Evolutionary conservation across 2,113 vertebrate genomes (phyloP).

Genomic region (Bos javanicus): DNA sequence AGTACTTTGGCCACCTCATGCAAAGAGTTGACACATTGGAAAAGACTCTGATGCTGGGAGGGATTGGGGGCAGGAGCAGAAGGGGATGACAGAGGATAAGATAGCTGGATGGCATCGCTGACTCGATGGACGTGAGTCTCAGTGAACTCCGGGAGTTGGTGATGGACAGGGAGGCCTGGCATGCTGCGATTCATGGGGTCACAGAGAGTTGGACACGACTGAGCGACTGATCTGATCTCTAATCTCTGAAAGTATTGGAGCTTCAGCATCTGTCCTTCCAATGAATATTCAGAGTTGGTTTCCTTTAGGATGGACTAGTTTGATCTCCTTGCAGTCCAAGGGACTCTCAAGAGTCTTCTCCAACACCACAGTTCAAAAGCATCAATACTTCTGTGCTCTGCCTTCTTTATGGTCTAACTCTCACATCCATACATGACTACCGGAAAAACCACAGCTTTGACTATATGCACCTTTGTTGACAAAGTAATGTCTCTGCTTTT

Average conservation of each 20-base stretch:
- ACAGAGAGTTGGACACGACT: no score
- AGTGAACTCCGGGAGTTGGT: no score
- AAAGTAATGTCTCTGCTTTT: not conserved
- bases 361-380: not conserved
- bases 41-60: no score
- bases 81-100: no score
- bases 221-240: no score
- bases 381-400: not conserved
- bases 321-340: not conserved
- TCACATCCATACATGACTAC: not conserved
- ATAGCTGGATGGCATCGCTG: no score
- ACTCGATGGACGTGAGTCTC: no score
- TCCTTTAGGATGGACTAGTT: not conserved
- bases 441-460: not conserved
- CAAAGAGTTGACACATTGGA: no score
- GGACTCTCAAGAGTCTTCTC: not conserved
- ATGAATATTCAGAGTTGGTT: not conserved
- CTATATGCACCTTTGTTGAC: accelerated
- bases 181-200: no score
- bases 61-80: no score
- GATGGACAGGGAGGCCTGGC: no score
- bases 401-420: not conserved
- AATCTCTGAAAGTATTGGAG: not conserved
- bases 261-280: not conserved
- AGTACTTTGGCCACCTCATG: no score